Conservation (phyloP, 2,113 vertebrate species). For the Todiramphus saurophagus region DNA sequence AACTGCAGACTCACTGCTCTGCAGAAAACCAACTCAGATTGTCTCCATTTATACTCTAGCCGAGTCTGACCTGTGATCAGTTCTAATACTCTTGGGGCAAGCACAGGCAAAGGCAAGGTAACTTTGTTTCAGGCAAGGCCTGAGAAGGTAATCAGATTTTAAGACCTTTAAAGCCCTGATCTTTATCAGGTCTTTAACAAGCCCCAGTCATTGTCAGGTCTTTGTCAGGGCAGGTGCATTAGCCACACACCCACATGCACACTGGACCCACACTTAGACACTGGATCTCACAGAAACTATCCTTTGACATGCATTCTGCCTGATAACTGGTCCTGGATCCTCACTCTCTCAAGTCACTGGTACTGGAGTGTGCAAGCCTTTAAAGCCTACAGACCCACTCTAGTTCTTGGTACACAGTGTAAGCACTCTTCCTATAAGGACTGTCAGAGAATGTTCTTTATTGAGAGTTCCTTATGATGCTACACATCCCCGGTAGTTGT, state of each 20-base stretch:
- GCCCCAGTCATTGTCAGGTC: not conserved
- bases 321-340: not conserved
- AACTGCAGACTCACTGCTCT: not conserved
- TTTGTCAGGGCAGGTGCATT: not conserved
- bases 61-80: not conserved
- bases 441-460: not conserved
- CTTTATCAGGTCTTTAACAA: not conserved
- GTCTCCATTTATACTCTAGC: not conserved
- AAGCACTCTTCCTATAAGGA: not conserved
- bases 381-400: not conserved
- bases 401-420: not conserved
- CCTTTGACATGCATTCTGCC: not conserved
- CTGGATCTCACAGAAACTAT: not conserved
- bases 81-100: not conserved
- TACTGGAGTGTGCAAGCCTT: not conserved
- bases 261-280: not conserved
- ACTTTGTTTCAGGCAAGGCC: not conserved
- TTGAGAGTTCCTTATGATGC: not conserved
- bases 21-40: not conserved
- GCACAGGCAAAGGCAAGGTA: not conserved
- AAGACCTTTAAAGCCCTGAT: too few species aligned
- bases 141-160: not conserved
- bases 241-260: not conserved
- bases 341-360: not conserved
- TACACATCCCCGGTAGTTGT: not conserved